Evolutionary conservation across 2,797 vertebrate genomes (phyloP), one percentile per base, ranked within the genome.

Genomic region (Tadarida brasiliensis): DNA sequence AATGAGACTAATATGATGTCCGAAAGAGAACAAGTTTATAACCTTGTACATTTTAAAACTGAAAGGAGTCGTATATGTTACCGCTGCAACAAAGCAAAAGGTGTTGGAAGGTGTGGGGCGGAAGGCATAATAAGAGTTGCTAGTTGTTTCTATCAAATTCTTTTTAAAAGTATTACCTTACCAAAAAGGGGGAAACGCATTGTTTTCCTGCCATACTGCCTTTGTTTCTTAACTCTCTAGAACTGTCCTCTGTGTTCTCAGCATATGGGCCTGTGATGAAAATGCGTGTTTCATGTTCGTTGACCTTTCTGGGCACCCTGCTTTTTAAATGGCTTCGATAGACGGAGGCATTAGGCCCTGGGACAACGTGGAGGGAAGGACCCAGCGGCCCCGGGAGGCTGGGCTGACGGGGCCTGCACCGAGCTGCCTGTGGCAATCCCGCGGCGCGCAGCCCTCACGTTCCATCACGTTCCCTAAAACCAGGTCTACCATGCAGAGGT

Each of bases 361-460:
- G 17, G 47, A 33, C 7, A 16, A 8, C 10, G 2, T 0, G 15
- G 26, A 87, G 24, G 33, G 47, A 54, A 65, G 56, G 39, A 49
- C 5, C 1, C 30, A 28, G 22, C 4, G 1, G 20, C 15, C 59
- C 51, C 1, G 2, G 14, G 7, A 30, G 6, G 24, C 30, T 26
- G 30, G 4, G 61, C 65, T 56, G n/a, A 30, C 2, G 0, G 1
- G 2, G 35, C 22, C 51, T 16, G 14, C 4, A 4, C 0, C 15
- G 20, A 26, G 67, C 26, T 7, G 33, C 10, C 26, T 16, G 35
- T 6, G 33, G 57, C 39, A 22, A 10, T 35, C 35, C 39, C 15
- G 1, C 1, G 7, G 1, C 49, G 26, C 11, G 47, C 15, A 47
- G 30, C 20, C 2, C 20, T 56, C n/a, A n/a, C n/a, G n/a, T n/a